phyloP scores from a whole-genome alignment of 2,888 invertebrate species.

The Megamerina dolium region DNA sequence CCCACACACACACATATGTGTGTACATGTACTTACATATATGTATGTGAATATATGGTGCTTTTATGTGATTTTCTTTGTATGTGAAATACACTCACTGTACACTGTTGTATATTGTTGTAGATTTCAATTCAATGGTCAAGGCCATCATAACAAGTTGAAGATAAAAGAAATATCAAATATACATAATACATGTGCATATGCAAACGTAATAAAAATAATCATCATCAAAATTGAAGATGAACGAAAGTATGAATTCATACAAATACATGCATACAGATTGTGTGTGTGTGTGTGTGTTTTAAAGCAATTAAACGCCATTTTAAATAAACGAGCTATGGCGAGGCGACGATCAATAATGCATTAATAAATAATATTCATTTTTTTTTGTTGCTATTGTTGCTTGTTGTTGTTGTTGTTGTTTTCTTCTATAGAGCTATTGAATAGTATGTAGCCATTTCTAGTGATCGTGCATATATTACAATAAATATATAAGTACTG shows the following conservation, averaged over 20 bases:
- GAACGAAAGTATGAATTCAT: no score
- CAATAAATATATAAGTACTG: no score
- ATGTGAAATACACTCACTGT: no score
- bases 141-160: slow-evolving; percentile 26
- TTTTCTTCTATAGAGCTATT: slow-evolving; percentile 21
- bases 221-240: no score
- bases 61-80: background rate
- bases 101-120: no score
- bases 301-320: slow-evolving; percentile 29
- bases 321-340: slow-evolving; percentile 26
- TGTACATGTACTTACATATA: background rate
- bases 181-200: no score
- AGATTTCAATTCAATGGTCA: slow-evolving; percentile 39
- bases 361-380: no score
- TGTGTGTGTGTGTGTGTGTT: no score
- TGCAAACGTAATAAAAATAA: no score
- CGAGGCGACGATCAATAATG: background rate
- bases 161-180: background rate
- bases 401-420: no score
- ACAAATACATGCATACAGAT: slow-evolving; percentile 17
- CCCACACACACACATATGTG: background rate
- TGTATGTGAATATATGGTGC: background rate
- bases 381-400: no score
- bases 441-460: slow-evolving; percentile 6
- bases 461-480: no score